Base-by-base conservation (phyloP, 1,140 invertebrate genomes). In the Caenorhabditis elegans region DNA sequence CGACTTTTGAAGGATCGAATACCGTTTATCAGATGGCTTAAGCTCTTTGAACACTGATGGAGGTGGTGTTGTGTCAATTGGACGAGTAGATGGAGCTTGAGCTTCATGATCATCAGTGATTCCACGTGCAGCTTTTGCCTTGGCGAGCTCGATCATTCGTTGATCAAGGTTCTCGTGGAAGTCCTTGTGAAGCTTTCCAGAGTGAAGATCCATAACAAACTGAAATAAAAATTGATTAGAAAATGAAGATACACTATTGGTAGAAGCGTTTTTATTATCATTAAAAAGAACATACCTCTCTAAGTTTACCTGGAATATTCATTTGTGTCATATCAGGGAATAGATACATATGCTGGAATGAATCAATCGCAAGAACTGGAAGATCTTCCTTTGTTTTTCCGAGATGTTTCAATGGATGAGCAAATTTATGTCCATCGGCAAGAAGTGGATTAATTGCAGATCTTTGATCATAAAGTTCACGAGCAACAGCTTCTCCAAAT, bases 271-370 rank as follows among this genome's bases (percentile, higher is more conserved):
- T 28, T 70, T 17, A 82, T 26, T 82, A 55, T 22, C 39, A 2
- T n/a, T 19, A 48, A 80, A 80, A 34, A 79, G 36, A 34, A 49
- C 17, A 81, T 78, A 87, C 86, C 83, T 87, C 85, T 47, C 88
- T 76, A 13, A 88, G 82, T 65, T 88, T 88, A 34, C 88, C 88
- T 4, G 87, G 87, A 24, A 81, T 60, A 46, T 79, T 83, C 34
- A 89, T 77, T 77, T 90, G 82, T n/a, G 19, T 76, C 89, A 89
- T 90, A 78, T 91, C 86, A 0, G 95, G 93, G 89, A 98, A 99
- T 31, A 98, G 91, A 91, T 99, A 99, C 97, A 99, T 99, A 88
- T 99, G 97, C 82, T 96, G 93, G 91, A 99, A 99, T 88, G 96
- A 98, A 90, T 99, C 98, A 83, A 99, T 99, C 2, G 97, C 98